phyloP scores from a whole-genome alignment of 1,140 invertebrate genomes.

The Zaprionus gabonicus region DNA sequence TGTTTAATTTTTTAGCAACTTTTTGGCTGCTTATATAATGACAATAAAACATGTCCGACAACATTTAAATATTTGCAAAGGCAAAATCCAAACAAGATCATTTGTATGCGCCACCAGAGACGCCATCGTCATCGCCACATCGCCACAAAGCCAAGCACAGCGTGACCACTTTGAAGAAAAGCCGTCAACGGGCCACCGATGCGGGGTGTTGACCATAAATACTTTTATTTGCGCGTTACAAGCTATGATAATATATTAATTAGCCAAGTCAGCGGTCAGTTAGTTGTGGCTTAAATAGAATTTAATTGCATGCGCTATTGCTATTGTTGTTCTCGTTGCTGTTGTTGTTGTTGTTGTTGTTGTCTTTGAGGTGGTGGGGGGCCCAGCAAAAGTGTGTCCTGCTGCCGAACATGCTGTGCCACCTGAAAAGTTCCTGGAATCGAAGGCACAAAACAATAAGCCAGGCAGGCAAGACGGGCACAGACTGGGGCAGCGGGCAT shows the following conservation, averaged over 20 bases:
- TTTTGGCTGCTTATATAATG: conserved; percentile 77
- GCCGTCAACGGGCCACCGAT: conserved; percentile 53
- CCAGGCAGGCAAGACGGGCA: conserved; percentile 21
- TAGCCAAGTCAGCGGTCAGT: background rate
- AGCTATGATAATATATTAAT: conserved; percentile 21
- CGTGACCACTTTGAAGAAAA: conserved; percentile 77
- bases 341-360: background rate
- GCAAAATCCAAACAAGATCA: conserved; percentile 47
- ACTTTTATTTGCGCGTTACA: conserved; percentile 40
- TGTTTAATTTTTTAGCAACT: conserved; percentile 61
- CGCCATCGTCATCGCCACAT: conserved; percentile 37
- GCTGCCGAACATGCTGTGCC: conserved; percentile 73
- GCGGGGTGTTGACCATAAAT: conserved; percentile 70
- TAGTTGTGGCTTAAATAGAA: conserved; percentile 60
- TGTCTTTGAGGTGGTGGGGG: background rate
- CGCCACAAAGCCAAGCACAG: conserved; percentile 9
- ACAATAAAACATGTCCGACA: conserved; percentile 74
- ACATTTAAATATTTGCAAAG: conserved; percentile 67
- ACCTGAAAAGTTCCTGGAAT: conserved; percentile 81
- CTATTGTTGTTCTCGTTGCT: background rate
- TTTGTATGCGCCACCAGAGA: conserved; percentile 73
- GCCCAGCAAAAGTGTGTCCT: conserved; percentile 80
- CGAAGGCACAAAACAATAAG: conserved; percentile 68
- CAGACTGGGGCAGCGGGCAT: conserved; percentile 53
- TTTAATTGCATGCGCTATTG: conserved; percentile 67